Evolutionary conservation across 2,797 vertebrate species (phyloP).

Genomic region (Chiroxiphia lanceolata): DNA sequence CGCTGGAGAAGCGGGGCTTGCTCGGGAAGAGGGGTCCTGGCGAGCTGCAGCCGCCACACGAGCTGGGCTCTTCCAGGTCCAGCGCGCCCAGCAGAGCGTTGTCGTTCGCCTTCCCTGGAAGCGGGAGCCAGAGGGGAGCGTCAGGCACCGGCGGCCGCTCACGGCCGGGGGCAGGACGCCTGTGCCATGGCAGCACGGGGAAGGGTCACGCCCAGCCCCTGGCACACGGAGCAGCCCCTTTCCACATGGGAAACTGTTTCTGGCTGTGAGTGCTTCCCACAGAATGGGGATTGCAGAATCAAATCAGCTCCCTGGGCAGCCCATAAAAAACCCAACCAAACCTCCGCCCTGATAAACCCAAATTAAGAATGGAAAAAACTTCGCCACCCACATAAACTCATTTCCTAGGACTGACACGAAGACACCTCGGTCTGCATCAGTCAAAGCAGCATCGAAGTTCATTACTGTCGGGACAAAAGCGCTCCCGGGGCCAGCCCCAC

Average conservation of each 20-base stretch:
- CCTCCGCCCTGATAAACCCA: rapidly evolving
- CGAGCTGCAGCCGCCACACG: background rate
- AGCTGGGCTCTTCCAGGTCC: constrained; percentile 66
- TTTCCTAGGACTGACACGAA: background rate
- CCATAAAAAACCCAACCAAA: background rate
- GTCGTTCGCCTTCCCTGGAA: constrained; percentile 78
- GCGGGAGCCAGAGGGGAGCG: background rate
- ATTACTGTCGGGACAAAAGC: rapidly evolving
- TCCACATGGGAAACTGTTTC: rapidly evolving
- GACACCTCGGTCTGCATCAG: background rate
- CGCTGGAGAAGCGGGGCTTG: constrained; percentile 84
- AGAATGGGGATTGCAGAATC: background rate
- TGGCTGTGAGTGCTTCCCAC: background rate
- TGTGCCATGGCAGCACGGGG: rapidly evolving
- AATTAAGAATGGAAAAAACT: background rate
- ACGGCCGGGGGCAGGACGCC: background rate
- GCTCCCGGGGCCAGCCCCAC: background rate
- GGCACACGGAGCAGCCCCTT: background rate
- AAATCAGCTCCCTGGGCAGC: background rate
- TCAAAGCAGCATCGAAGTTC: background rate
- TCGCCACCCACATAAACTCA: background rate
- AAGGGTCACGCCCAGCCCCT: rapidly evolving
- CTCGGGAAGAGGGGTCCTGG: background rate
- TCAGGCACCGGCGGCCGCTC: background rate
- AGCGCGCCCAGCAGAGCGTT: constrained; percentile 33